Evolutionary conservation across 2,888 invertebrate genomes (phyloP).

Genomic region (Syrphus vitripennis): DNA sequence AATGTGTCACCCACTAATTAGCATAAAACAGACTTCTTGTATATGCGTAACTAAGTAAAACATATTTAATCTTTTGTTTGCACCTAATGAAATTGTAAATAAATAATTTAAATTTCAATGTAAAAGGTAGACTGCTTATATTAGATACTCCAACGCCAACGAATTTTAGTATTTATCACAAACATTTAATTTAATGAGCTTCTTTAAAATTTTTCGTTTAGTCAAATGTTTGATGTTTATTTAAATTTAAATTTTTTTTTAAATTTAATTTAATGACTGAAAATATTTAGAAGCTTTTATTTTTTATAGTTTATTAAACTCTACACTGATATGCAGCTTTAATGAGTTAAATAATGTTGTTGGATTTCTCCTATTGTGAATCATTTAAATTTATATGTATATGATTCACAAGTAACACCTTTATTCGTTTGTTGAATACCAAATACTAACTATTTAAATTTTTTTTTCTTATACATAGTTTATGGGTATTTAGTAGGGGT

Average conservation of each 20-base stretch:
- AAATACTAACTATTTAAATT: neutral
- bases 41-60: constrained; percentile 4
- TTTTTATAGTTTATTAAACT: neutral
- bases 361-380: neutral
- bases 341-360: neutral
- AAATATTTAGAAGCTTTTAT: neutral
- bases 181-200: constrained; percentile 52
- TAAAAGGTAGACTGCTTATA: neutral
- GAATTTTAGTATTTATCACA: constrained; percentile 41
- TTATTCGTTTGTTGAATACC: neutral
- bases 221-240: neutral
- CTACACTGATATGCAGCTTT: neutral
- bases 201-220: constrained; percentile 55
- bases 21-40: constrained; percentile 34
- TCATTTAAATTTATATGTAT: constrained; percentile 5
- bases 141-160: constrained; percentile 32
- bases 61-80: constrained; percentile 40
- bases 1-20: constrained; percentile 55
- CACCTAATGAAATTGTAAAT: constrained; percentile 66
- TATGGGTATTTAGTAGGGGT: neutral
- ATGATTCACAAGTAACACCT: neutral
- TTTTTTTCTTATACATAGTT: neutral
- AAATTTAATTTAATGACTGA: constrained; percentile 13
- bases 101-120: constrained; percentile 27
- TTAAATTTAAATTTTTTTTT: constrained; percentile 2